phyloP scores from a whole-genome alignment of 2,888 invertebrate species.

The Cheilosia urbana region DNA sequence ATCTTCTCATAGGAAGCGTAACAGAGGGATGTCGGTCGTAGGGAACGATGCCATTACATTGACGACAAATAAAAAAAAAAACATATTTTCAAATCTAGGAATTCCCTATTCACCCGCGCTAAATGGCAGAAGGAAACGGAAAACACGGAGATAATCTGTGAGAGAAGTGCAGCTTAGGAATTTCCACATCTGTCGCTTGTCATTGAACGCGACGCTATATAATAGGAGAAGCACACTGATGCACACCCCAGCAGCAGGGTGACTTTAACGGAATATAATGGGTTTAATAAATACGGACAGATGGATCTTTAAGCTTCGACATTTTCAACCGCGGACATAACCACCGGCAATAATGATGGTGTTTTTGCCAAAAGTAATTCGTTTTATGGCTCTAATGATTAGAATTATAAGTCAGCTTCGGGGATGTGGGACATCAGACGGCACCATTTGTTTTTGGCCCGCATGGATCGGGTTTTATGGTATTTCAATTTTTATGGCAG shows the following conservation, averaged over 20 bases:
- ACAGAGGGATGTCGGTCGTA: constrained; percentile 5
- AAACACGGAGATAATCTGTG: constrained; percentile 52
- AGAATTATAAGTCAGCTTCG: constrained; percentile 55
- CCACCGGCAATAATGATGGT: constrained; percentile 56
- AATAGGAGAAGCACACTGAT: constrained; percentile 1
- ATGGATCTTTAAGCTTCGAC: constrained; percentile 49
- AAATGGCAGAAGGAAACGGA: not conserved
- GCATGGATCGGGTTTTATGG: constrained; percentile 41
- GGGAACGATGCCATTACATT: constrained; percentile 44
- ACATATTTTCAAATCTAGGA: constrained; percentile 39
- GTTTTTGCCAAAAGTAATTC: constrained; percentile 45
- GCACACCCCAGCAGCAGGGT: constrained; percentile 22
- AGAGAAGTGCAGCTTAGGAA: constrained; percentile 65
- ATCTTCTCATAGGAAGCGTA: constrained; percentile 42
- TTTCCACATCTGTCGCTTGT: constrained; percentile 65
- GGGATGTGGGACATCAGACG: constrained; percentile 37
- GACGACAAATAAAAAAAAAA: constrained; percentile 65
- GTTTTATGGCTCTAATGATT: constrained; percentile 67
- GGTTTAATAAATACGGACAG: constrained; percentile 61
- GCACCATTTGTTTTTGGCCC: constrained; percentile 38
- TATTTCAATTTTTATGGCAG: constrained; percentile 22
- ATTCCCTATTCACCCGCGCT: constrained; percentile 51
- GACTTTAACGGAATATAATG: constrained; percentile 59
- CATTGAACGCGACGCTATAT: not conserved
- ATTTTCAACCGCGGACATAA: constrained; percentile 33